Base-by-base conservation (phyloP, 1,140 invertebrate genomes). In the Drosophila nasuta region DNA sequence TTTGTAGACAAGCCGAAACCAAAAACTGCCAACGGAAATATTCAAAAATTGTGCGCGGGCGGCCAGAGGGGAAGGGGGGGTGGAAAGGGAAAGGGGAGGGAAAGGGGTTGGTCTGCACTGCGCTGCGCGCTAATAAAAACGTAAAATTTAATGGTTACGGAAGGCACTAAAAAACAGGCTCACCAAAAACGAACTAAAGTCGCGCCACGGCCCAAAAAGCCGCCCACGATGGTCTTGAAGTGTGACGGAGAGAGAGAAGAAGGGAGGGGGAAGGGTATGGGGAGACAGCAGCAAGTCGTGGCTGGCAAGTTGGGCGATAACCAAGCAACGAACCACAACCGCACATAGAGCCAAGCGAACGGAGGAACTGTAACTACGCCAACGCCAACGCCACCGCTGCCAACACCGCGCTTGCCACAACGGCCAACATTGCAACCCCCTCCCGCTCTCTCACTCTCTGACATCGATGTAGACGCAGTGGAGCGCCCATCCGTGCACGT, bases 101-200 rank as follows among this genome's bases (percentile, higher is more conserved):
- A 20, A n/a, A 25, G n/a, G 35, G 51, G 43, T 43, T 67, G 57
- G 79, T 77, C 78, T 82, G 13, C n/a, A 25, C 20, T 25, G 20
- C 20, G 63, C 25, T 46, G 72, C 77, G 83, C 81, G 85, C 85
- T 89, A 89, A 89, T 89, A 89, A 89, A 89, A 89, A 89, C 85
- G 85, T 89, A 89, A 89, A 89, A 89, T 89, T 89, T 89, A 89
- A 89, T 90, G 85, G 85, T 89, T 89, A 89, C 85, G 85, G 85
- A 89, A 89, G 85, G 81, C 85, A 89, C 85, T 89, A 89, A 89
- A 89, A 89, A 89, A 89, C 85, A 89, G 85, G 86, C 83, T 88
- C 80, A 88, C 83, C 80, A 75, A 82, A 85, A 82, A 85, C 69
- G 59, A 68, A 71, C 67, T 49, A 69, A 80, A 88, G 69, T 86